Percentiles rank a stretch among this genome's conserved stretches.
These are phyloP conservation scores for Xanthorhoe designata DNA, from an alignment of 2,888 invertebrate genomes.

Conservation along the genomic window DNA sequence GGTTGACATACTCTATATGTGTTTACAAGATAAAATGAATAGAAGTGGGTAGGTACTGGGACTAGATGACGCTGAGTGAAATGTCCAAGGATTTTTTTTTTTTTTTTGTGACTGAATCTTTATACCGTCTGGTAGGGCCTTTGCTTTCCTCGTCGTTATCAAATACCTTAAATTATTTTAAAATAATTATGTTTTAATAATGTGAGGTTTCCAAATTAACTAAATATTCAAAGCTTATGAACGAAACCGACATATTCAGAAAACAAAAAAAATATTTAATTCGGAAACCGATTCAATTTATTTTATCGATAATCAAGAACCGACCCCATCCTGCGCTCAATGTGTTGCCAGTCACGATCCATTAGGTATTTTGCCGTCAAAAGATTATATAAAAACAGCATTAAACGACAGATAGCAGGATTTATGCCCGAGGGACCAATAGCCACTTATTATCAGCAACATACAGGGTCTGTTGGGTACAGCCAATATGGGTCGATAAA, in stretches of 20 bases:
- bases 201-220: too few species aligned
- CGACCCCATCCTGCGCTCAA: constrained; percentile 33
- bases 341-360: constrained; percentile 36
- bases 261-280: not conserved
- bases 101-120: too few species aligned
- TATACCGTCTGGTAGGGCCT: too few species aligned
- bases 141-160: too few species aligned
- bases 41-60: too few species aligned
- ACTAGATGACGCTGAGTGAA: too few species aligned
- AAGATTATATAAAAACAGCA: constrained; percentile 41
- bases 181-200: too few species aligned
- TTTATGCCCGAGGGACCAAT: constrained; percentile 52
- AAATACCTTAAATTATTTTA: too few species aligned
- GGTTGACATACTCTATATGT: too few species aligned
- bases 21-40: too few species aligned
- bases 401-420: constrained; percentile 39
- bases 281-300: constrained; percentile 28
- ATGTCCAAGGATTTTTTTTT: too few species aligned
- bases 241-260: not conserved
- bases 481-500: constrained; percentile 16
- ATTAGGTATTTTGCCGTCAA: constrained; percentile 42
- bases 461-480: constrained; percentile 30
- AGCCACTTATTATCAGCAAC: constrained; percentile 56
- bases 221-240: not conserved
- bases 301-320: constrained; percentile 22